Percentiles rank a stretch among this genome's conserved stretches.
These are phyloP conservation scores for Drosophila aff. DNA, from an alignment of 1,140 invertebrate species.

Conservation along the genomic window DNA sequence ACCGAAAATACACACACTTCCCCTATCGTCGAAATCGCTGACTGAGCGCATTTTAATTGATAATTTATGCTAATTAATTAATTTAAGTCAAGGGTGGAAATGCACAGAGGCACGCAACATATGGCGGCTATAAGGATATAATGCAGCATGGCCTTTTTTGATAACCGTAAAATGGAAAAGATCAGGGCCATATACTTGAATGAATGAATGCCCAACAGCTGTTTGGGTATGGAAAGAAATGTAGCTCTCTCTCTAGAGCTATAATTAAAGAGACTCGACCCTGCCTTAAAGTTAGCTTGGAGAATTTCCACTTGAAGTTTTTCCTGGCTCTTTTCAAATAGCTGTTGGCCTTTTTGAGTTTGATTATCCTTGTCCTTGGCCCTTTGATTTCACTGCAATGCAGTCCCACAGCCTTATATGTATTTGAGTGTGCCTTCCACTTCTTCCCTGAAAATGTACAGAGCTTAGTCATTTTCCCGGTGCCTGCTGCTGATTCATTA, in stretches of 20 bases:
- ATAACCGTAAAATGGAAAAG: conserved; percentile 16
- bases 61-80: conserved; percentile 80
- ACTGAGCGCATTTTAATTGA: conserved; percentile 69
- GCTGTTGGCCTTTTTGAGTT: conserved; percentile 4
- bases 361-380: conserved; percentile 42
- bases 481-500: conserved; percentile 35
- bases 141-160: conserved; percentile 5
- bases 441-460: too few relatives aligned
- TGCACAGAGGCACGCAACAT: conserved; percentile 14
- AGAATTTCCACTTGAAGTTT: background rate
- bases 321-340: background rate
- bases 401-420: background rate
- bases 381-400: conserved; percentile 41
- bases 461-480: conserved; percentile 32
- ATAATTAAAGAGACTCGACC: too few relatives aligned
- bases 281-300: background rate
- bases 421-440: background rate
- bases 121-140: conserved; percentile 38
- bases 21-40: conserved; percentile 32
- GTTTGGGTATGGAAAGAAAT: background rate
- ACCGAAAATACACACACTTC: conserved; percentile 2
- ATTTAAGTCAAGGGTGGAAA: conserved; percentile 51
- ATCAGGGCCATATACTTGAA: conserved; percentile 2
- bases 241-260: too few relatives aligned
- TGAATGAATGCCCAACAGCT: conserved; percentile 1